These are phyloP conservation scores for Phymatocera aterrima DNA, from an alignment of 2,888 invertebrate genomes.

Conservation along the genomic window DNA sequence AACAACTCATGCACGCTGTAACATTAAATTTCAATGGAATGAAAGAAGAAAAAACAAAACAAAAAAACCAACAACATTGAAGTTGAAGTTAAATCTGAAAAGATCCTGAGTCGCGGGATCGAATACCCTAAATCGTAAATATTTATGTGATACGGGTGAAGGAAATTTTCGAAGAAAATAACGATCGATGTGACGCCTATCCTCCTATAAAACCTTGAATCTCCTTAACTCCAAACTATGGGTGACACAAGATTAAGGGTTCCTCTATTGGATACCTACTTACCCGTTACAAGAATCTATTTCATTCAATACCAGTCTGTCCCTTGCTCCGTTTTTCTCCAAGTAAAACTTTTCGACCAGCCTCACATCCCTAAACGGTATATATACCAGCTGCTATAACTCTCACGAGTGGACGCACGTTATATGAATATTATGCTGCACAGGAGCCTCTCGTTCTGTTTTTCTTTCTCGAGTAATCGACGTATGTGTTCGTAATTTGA, in stretches of 20 bases:
- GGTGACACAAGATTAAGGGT: constrained; percentile 22
- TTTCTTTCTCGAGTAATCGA: too few relatives aligned
- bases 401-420: too few relatives aligned
- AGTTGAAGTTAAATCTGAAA: too few relatives aligned
- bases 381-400: constrained; percentile 27
- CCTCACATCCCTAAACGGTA: constrained; percentile 33
- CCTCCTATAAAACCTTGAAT: neutral
- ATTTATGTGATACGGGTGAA: too few relatives aligned
- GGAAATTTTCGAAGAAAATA: neutral
- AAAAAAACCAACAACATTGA: neutral
- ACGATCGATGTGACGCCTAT: neutral
- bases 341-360: constrained; percentile 18
- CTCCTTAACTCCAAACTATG: constrained; percentile 30
- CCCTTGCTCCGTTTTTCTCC: neutral
- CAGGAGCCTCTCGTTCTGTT: too few relatives aligned
- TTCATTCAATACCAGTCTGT: neutral
- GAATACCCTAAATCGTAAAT: too few relatives aligned
- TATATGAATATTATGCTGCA: too few relatives aligned
- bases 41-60: neutral
- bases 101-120: neutral
- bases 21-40: too few relatives aligned
- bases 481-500: too few relatives aligned
- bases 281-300: constrained; percentile 19
- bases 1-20: too few relatives aligned
- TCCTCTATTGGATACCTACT: constrained; percentile 34